phyloP scores from a whole-genome alignment of 2,113 vertebrate genomes.

The Marmota monax region DNA sequence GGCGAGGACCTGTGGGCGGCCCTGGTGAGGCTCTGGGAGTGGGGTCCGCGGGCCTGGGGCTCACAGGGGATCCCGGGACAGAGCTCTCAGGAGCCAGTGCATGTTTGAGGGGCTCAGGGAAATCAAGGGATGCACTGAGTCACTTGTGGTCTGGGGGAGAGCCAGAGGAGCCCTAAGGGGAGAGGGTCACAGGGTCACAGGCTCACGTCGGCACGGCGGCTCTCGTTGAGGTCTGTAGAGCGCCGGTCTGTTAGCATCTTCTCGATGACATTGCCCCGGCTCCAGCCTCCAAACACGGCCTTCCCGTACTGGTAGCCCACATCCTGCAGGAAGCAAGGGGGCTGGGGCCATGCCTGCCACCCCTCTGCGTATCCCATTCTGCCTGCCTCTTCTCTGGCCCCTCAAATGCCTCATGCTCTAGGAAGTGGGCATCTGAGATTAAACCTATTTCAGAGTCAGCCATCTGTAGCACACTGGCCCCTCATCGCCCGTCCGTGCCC shows the following conservation, averaged over 20 bases:
- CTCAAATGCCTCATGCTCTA: background rate
- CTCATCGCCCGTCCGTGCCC: background rate
- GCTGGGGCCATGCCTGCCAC: background rate
- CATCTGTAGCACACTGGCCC: fast-evolving
- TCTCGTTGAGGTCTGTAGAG: constrained; percentile 93
- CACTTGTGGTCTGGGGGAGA: background rate
- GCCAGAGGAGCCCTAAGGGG: fast-evolving
- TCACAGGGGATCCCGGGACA: no score
- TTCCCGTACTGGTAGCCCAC: constrained; percentile 96
- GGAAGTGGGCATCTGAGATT: background rate
- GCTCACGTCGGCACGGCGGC: constrained; percentile 94
- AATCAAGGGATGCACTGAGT: background rate
- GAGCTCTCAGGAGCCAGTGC: background rate
- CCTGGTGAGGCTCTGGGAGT: fast-evolving
- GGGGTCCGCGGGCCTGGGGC: fast-evolving
- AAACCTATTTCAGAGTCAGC: background rate
- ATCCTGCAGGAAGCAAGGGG: constrained; percentile 86
- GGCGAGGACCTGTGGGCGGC: constrained; percentile 79
- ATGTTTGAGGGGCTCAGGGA: background rate
- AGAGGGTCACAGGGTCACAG: fast-evolving
- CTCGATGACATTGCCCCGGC: constrained; percentile 93
- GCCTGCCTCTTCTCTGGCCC: background rate
- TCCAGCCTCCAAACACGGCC: constrained; percentile 94
- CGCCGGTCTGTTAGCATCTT: constrained; percentile 96
- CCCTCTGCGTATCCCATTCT: no score